Evolutionary conservation across 2,888 invertebrate species (phyloP).

Genomic region (Platycheirus albimanus): DNA sequence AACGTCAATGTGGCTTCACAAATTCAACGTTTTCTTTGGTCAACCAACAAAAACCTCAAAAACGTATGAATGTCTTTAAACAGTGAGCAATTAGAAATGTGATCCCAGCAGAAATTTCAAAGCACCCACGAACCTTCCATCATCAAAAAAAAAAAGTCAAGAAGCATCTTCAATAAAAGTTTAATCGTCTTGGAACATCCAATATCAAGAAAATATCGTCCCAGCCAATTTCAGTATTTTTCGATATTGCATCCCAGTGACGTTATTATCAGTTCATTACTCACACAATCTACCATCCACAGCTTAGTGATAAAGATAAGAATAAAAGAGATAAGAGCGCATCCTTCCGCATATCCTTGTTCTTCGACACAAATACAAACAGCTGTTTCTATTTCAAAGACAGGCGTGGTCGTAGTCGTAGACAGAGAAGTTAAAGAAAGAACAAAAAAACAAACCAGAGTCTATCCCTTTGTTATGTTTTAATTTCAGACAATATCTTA

Average conservation of each 20-base stretch:
- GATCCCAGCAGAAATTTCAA: no score
- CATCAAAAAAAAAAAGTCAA: no score
- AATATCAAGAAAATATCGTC: no score
- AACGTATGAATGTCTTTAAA: no score
- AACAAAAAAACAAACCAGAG: constrained; percentile 11
- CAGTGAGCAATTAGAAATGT: no score
- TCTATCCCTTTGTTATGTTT: constrained; percentile 66
- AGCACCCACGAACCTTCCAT: no score
- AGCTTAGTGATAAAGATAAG: constrained; percentile 57
- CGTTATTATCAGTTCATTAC: neutral
- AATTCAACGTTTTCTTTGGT: no score
- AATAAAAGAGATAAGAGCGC: constrained; percentile 47
- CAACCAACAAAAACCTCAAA: no score
- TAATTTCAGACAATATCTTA: constrained; percentile 57
- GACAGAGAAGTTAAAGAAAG: neutral
- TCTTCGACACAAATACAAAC: constrained; percentile 26
- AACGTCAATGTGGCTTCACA: no score
- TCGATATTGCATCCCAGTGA: neutral
- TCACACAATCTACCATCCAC: constrained; percentile 33
- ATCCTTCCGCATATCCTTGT: constrained; percentile 51
- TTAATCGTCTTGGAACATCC: no score
- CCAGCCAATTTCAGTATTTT: neutral
- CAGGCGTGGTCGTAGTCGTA: constrained; percentile 51
- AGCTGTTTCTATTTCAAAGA: constrained; percentile 30
- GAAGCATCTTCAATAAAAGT: no score